Percentiles rank a stretch among this genome's conserved stretches.
phyloP scores from a whole-genome alignment of 2,888 invertebrate genomes.

The Chirona hameri region DNA sequence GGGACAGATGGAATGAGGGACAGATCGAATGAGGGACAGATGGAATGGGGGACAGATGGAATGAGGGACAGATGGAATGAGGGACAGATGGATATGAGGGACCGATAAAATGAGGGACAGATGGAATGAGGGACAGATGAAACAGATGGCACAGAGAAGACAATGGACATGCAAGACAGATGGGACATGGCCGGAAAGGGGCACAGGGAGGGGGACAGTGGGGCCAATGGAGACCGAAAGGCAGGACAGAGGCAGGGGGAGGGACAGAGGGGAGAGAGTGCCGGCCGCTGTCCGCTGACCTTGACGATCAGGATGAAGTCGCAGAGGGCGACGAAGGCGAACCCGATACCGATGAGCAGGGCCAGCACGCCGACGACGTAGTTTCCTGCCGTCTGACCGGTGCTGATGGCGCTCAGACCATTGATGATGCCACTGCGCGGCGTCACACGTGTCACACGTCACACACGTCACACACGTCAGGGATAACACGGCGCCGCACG shows the following conservation, averaged over 20 bases:
- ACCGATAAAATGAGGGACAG: no score
- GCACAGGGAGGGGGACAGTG: background rate
- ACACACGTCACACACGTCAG: background rate
- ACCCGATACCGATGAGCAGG: slow-evolving; percentile 72
- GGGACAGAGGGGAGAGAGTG: background rate
- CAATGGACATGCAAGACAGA: background rate
- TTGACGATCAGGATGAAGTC: slow-evolving; percentile 81
- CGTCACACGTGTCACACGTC: background rate
- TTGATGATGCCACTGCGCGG: slow-evolving; percentile 37
- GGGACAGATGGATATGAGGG: background rate
- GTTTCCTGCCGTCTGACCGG: slow-evolving; percentile 84
- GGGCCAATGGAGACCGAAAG: slow-evolving; percentile 33
- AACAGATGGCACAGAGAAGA: no score
- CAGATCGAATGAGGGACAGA: no score
- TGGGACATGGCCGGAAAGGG: background rate
- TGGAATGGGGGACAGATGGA: no score
- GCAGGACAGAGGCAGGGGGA: slow-evolving; percentile 34
- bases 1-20: no score
- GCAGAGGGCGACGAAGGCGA: slow-evolving; percentile 67
- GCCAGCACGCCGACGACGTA: slow-evolving; percentile 75
- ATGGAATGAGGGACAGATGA: no score
- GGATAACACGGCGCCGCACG: background rate
- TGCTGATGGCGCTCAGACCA: slow-evolving; percentile 53
- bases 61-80: no score
- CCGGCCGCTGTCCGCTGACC: slow-evolving; percentile 54